Conservation (phyloP, 2,888 invertebrate genomes). For the Halictus ligatus region DNA sequence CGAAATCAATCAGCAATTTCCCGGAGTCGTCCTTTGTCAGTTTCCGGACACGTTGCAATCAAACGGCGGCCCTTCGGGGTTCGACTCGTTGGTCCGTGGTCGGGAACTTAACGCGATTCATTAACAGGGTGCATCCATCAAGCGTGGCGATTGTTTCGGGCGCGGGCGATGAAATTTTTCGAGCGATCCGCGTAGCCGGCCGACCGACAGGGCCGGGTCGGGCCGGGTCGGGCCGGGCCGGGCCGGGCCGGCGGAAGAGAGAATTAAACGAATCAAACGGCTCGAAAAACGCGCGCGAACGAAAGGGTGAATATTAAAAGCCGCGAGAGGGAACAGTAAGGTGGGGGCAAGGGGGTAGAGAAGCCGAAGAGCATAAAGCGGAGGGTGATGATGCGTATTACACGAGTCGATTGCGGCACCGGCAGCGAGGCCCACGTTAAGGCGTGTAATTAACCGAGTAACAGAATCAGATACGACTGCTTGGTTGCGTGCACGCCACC, state of each 20-base stretch:
- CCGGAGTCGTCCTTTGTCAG: not conserved
- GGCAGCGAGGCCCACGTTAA: constrained; percentile 77
- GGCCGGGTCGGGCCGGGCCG: not conserved
- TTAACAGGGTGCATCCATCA: constrained; percentile 32
- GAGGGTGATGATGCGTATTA: constrained; percentile 79
- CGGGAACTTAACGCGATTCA: constrained; percentile 17
- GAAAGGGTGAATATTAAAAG: constrained; percentile 71
- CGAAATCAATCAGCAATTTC: not conserved
- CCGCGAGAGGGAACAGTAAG: not conserved
- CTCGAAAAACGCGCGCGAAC: constrained; percentile 51
- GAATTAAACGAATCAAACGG: constrained; percentile 59
- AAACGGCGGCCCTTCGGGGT: not conserved
- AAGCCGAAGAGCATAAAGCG: constrained; percentile 57
- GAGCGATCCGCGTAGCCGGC: not conserved
- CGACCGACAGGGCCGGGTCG: not conserved
- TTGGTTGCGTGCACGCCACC: constrained; percentile 75
- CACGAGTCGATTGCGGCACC: constrained; percentile 77
- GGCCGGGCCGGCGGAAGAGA: not conserved
- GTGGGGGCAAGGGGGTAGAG: not conserved
- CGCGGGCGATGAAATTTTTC: not conserved
- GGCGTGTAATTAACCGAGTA: constrained; percentile 82
- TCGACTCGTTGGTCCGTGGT: not conserved
- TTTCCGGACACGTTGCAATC: constrained; percentile 1
- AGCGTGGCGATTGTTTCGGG: constrained; percentile 25
- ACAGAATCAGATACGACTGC: constrained; percentile 82